Evolutionary conservation across 2,113 vertebrate genomes (phyloP).

Genomic region (Oreochromis niloticus): DNA sequence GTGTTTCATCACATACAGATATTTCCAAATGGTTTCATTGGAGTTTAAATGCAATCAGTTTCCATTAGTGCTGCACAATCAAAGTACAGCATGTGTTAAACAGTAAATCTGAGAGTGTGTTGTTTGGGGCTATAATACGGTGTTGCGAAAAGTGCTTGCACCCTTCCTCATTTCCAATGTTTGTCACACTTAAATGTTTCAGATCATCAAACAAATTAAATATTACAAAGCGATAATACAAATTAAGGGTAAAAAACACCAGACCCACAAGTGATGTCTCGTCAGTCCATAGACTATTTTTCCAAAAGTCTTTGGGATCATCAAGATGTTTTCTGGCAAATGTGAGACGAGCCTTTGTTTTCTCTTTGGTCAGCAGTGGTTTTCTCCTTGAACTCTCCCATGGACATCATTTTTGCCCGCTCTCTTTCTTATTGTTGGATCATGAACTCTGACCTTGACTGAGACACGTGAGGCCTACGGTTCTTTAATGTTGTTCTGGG

Average conservation of each 20-base stretch:
- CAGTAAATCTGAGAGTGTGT: neutral
- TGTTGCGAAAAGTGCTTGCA: neutral
- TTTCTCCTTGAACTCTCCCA: neutral
- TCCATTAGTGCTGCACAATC: neutral
- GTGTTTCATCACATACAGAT: neutral
- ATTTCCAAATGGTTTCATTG: neutral
- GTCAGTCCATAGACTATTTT: neutral
- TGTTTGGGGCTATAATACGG: neutral
- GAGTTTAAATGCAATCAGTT: neutral
- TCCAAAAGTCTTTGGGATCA: neutral
- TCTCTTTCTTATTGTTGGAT: neutral
- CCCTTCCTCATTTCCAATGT: neutral
- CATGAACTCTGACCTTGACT: neutral
- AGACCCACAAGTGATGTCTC: neutral
- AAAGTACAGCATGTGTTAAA: neutral
- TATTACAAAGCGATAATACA: neutral
- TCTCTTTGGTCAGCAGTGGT: neutral
- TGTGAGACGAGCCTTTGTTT: neutral
- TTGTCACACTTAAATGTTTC: neutral
- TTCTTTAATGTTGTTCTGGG: neutral
- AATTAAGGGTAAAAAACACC: neutral
- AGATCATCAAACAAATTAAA: neutral
- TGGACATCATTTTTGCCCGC: neutral
- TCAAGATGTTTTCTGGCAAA: neutral
- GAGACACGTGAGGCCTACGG: fast-evolving